Evolutionary conservation across 2,113 vertebrate genomes (phyloP).

Genomic region (Clarias macrocephalus): DNA sequence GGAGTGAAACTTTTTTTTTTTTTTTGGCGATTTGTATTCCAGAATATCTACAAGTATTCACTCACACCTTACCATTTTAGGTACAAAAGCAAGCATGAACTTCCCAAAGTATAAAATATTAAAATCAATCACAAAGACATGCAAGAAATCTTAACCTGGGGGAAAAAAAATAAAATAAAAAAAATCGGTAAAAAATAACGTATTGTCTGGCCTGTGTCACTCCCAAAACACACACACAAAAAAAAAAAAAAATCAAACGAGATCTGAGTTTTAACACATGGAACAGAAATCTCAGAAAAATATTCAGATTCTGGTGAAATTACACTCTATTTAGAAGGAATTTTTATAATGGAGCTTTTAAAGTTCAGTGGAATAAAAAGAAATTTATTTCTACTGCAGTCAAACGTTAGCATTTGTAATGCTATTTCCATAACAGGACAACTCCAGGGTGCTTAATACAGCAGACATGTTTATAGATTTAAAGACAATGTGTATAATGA

Average conservation of each 20-base stretch:
- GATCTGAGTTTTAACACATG: background rate
- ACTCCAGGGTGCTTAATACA: slow-evolving; percentile 22
- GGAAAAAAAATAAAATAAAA: too few relatives aligned
- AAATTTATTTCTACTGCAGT: slow-evolving; percentile 37
- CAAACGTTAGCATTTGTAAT: slow-evolving; percentile 30
- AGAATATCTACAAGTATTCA: slow-evolving; percentile 12
- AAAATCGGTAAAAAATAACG: slow-evolving; percentile 63
- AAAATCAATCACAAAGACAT: slow-evolving; percentile 46
- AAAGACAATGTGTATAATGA: slow-evolving; percentile 39
- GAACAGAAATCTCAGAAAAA: background rate
- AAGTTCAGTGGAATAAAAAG: slow-evolving; percentile 35
- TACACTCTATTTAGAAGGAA: slow-evolving; percentile 24
- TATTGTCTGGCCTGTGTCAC: background rate
- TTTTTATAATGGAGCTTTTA: slow-evolving; percentile 7
- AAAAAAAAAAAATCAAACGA: background rate
- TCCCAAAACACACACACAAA: background rate
- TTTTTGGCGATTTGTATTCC: slow-evolving; percentile 16
- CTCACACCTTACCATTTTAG: slow-evolving; percentile 3
- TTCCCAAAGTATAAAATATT: slow-evolving; percentile 36
- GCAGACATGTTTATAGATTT: slow-evolving; percentile 24
- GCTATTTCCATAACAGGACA: slow-evolving; percentile 31
- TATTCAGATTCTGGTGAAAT: background rate
- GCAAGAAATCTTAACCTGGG: slow-evolving; percentile 55
- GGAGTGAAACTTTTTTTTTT: slow-evolving; percentile 29
- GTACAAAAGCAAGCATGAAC: slow-evolving; percentile 34